Evolutionary conservation across 2,888 invertebrate species (phyloP).

Genomic region (Scaptomyza tumidula): DNA sequence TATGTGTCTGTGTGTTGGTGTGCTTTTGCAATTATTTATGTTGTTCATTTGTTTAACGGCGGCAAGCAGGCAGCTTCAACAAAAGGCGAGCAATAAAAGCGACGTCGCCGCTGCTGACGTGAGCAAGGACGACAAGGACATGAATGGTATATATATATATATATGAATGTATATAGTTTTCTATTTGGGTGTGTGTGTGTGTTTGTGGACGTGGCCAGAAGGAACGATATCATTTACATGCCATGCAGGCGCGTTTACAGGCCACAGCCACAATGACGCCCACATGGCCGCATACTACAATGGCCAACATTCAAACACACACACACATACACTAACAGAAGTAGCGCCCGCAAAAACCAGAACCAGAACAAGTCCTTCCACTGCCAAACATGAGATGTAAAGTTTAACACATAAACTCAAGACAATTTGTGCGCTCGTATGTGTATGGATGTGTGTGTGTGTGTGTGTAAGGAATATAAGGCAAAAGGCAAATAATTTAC

Average conservation of each 20-base stretch:
- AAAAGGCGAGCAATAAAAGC: slow-evolving; percentile 74
- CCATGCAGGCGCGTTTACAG: slow-evolving; percentile 59
- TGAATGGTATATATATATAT: slow-evolving; percentile 7
- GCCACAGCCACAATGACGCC: slow-evolving; percentile 66
- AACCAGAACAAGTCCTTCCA: slow-evolving; percentile 49
- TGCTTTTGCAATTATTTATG: slow-evolving; percentile 79
- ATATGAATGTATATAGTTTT: slow-evolving; percentile 21
- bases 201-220: slow-evolving; percentile 54
- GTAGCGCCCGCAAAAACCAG: slow-evolving; percentile 16
- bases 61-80: slow-evolving; percentile 73
- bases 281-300: slow-evolving; percentile 62
- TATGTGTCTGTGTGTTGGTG: slow-evolving; percentile 31
- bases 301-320: slow-evolving; percentile 46
- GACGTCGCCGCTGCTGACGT: slow-evolving; percentile 70
- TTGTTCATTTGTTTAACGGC: slow-evolving; percentile 80
- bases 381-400: slow-evolving; percentile 72
- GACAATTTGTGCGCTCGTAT: slow-evolving; percentile 73
- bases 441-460: slow-evolving; percentile 19
- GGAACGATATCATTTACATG: slow-evolving; percentile 81
- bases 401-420: slow-evolving; percentile 81
- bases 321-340: neutral
- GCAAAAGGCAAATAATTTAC: slow-evolving; percentile 82
- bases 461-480: slow-evolving; percentile 78
- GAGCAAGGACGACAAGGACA: slow-evolving; percentile 60
- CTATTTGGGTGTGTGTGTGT: slow-evolving; percentile 18